Base-by-base conservation (phyloP, 2,113 vertebrate genomes). In the Eubucco bourcierii region DNA sequence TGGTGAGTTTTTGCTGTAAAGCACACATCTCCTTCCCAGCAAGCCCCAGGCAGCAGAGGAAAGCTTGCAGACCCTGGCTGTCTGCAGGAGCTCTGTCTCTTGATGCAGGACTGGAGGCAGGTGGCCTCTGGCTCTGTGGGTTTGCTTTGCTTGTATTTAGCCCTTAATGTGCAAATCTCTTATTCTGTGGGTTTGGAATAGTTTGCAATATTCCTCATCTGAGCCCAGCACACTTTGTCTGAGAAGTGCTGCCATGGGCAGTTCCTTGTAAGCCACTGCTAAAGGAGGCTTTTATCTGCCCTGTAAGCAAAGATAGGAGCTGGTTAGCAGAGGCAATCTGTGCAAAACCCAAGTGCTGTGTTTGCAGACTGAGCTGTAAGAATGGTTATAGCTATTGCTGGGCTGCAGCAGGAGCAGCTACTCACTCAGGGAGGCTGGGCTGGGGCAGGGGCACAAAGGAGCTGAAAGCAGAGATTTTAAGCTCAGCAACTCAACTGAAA, bases 211-310 rank as follows among this genome's bases (percentile, higher is more conserved):
- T 47, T 87, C 53, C 68, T 28, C 3, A 1, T 23, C 1, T 17
- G 77, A 52, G 33, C 80, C 53, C 28, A 25, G 10, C 71, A 33
- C 5, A 0, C 39, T 79, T 24, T 19, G 23, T 34, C 9, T 21
- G 75, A 59, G 73, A 58, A 90, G 2, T 39, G 95, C 91, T 93
- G 91, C 59, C 74, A 10, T 55, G 77, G 52, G 70, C 34, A 67
- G 12, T 39, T 68, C 44, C 71, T 33, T 14, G 37, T 25, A 64
- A 84, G 56, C 80, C 53, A 55, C 72, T 70, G 90, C 85, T 60
- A 14, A 10, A 66, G 60, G 84, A 86, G 80, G 80, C 15, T 93
- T 94, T 65, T 72, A 27, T 61, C 25, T 93, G 91, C 93, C 33
- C 88, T 17, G 65, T 44, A 39, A 75, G 94, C 95, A 87, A 47